Conservation (phyloP, 2,888 invertebrate genomes). For the Leucoma salicis region DNA sequence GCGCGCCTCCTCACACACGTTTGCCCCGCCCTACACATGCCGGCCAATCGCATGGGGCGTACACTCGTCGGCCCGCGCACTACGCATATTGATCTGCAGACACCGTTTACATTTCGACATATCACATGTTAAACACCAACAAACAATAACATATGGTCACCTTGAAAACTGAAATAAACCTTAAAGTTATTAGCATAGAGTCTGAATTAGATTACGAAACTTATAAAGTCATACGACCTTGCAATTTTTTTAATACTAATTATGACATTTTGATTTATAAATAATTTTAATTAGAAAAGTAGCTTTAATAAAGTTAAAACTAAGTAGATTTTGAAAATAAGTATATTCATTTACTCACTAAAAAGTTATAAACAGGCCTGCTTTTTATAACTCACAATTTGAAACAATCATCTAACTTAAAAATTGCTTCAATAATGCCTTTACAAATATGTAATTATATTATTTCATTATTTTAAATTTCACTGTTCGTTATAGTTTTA, state of each 20-base stretch:
- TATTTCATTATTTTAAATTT: not conserved
- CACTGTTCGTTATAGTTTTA: not conserved
- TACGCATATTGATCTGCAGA: constrained; percentile 83
- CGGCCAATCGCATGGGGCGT: constrained; percentile 75
- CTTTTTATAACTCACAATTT: too few species aligned
- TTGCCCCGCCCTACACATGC: constrained; percentile 72
- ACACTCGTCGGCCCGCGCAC: constrained; percentile 51
- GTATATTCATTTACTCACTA: not conserved
- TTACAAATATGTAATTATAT: not conserved
- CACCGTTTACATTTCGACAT: constrained; percentile 80
- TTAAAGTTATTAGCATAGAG: not conserved
- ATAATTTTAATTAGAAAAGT: constrained; percentile 21
- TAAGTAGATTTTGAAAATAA: not conserved
- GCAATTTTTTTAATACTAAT: constrained; percentile 40
- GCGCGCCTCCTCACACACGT: constrained; percentile 67
- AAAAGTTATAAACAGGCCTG: too few species aligned
- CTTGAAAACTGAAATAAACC: constrained; percentile 33
- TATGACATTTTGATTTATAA: constrained; percentile 42
- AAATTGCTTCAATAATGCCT: too few species aligned
- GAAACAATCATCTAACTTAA: too few species aligned
- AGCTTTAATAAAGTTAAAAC: constrained; percentile 16
- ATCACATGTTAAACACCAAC: constrained; percentile 79
- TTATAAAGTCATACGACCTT: constrained; percentile 33
- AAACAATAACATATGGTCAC: constrained; percentile 72
- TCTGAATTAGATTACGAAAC: constrained; percentile 21